Conservation (phyloP, 2,888 invertebrate species). For the Alentia gelatinosa region DNA sequence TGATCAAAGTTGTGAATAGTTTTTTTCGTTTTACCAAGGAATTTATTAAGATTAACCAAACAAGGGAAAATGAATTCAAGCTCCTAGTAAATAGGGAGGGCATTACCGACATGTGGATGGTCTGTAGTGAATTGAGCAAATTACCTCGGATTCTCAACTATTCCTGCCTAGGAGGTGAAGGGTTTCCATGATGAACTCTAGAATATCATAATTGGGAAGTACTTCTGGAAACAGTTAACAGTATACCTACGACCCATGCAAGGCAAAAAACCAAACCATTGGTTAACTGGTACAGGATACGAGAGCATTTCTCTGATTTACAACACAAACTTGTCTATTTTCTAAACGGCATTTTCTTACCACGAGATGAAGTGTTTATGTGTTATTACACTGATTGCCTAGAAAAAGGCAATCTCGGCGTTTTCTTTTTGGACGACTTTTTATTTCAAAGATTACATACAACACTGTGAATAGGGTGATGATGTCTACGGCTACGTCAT, state of each 20-base stretch:
- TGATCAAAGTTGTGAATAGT: too few species aligned
- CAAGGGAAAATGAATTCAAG: too few species aligned
- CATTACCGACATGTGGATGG: too few species aligned
- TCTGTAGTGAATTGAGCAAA: neutral
- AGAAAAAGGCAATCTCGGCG: neutral
- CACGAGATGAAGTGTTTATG: neutral
- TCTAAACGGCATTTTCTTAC: neutral
- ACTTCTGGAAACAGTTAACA: conserved; percentile 21
- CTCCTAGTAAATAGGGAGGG: too few species aligned
- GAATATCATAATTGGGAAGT: conserved; percentile 11
- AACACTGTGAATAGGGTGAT: neutral
- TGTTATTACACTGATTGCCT: neutral
- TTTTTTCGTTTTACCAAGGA: too few species aligned
- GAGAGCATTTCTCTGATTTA: neutral
- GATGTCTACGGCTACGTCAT: neutral
- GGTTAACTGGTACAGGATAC: neutral
- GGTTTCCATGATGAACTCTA: neutral
- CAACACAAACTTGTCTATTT: neutral
- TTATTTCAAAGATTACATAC: neutral
- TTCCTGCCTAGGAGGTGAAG: conserved; percentile 2
- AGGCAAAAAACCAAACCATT: neutral
- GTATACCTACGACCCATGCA: neutral
- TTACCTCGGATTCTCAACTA: neutral
- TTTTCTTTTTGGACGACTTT: conserved; percentile 1
- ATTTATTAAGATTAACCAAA: too few species aligned